These are phyloP conservation scores for Lichenostomus cassidix DNA, from an alignment of 2,113 vertebrate genomes.

Conservation along the genomic window DNA sequence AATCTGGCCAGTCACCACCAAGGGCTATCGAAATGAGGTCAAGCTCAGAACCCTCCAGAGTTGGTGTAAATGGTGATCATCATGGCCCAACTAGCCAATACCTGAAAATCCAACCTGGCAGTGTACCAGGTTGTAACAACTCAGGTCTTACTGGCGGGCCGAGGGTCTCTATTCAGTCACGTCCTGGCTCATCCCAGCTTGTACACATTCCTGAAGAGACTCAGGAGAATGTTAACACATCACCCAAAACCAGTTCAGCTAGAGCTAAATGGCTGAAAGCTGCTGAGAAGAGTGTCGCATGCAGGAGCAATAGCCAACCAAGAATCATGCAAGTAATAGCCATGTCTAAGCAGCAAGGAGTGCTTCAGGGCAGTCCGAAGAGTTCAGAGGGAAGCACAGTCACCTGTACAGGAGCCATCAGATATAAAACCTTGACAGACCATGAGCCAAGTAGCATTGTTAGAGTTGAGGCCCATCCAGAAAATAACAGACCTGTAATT, in stretches of 20 bases:
- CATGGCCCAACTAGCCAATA: constrained; percentile 82
- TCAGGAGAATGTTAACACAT: constrained; percentile 83
- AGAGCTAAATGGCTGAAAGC: constrained; percentile 92
- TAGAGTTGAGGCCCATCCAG: constrained; percentile 93
- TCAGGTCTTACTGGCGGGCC: constrained; percentile 87
- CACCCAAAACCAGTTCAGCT: constrained; percentile 82
- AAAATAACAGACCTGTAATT: constrained; percentile 86
- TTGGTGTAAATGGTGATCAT: constrained; percentile 86
- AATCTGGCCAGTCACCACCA: constrained; percentile 83
- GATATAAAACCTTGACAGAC: constrained; percentile 85
- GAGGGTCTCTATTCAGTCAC: constrained; percentile 88
- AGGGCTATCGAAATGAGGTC: constrained; percentile 89
- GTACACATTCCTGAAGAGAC: constrained; percentile 98
- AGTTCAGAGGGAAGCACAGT: constrained; percentile 83
- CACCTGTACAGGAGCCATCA: constrained; percentile 84
- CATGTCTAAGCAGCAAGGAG: constrained; percentile 96
- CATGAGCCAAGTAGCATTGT: constrained; percentile 89
- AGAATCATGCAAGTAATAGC: constrained; percentile 96
- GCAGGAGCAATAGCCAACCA: constrained; percentile 86
- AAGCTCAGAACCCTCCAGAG: constrained; percentile 84
- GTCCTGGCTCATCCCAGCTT: constrained; percentile 93
- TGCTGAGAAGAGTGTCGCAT: constrained; percentile 87
- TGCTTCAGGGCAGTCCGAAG: constrained; percentile 90
- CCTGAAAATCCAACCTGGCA: constrained; percentile 87
- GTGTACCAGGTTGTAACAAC: constrained; percentile 85